Evolutionary conservation across 2,888 invertebrate species (phyloP).

Genomic region (Xestoiulus laeticollis): DNA sequence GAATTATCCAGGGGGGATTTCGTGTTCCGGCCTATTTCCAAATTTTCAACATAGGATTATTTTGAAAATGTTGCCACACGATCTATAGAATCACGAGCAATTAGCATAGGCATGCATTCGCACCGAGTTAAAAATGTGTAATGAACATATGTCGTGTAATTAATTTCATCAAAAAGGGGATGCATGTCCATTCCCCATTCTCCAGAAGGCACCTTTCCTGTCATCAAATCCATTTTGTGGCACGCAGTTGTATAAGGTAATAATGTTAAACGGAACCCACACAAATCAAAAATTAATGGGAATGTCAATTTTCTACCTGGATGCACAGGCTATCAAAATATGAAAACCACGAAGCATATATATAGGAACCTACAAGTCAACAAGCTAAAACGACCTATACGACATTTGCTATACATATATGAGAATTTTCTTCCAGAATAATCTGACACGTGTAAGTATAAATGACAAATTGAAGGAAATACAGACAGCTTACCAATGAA

Average conservation of each 20-base stretch:
- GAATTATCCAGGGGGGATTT: background rate
- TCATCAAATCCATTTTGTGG: background rate
- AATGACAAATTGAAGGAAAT: background rate
- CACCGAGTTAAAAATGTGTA: background rate
- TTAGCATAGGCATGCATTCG: background rate
- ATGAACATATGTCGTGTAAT: background rate
- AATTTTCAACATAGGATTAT: background rate
- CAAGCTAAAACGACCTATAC: too few relatives aligned
- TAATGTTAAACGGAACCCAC: background rate
- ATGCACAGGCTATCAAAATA: background rate
- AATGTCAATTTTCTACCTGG: background rate
- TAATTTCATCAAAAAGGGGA: background rate
- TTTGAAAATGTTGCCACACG: background rate
- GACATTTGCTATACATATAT: background rate
- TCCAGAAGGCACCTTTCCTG: background rate
- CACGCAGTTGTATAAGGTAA: background rate
- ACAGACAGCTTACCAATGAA: background rate
- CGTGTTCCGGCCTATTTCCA: background rate
- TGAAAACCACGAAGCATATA: background rate
- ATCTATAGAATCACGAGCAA: background rate
- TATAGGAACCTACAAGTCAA: too few relatives aligned
- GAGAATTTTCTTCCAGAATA: background rate
- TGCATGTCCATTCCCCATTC: background rate
- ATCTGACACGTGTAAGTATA: background rate
- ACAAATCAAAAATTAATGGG: background rate